phyloP scores from a whole-genome alignment of 2,113 vertebrate genomes.

The Sebastes schlegelii region DNA sequence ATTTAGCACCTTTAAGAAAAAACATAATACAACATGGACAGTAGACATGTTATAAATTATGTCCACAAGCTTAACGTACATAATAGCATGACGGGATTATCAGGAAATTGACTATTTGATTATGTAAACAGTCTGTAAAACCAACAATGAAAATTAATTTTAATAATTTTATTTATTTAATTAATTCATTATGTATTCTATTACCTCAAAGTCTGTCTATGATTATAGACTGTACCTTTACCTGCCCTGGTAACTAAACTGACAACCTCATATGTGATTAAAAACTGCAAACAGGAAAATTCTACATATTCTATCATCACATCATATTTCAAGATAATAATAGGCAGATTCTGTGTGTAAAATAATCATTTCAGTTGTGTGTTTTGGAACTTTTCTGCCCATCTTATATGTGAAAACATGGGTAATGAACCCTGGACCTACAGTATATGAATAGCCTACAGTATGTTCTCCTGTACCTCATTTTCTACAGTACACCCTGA shows the following conservation, averaged over 20 bases:
- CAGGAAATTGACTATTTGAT: neutral
- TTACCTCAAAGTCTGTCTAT: neutral
- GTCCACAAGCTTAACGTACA: neutral
- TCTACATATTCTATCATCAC: constrained; percentile 5
- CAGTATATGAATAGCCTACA: no score
- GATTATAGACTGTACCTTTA: neutral
- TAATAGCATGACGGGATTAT: neutral
- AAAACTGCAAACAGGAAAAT: constrained; percentile 4
- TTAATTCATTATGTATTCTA: neutral
- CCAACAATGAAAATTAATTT: neutral
- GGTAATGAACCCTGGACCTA: no score
- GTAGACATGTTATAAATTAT: neutral
- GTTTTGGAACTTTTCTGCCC: no score
- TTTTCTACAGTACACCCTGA: no score
- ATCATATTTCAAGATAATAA: constrained; percentile 6
- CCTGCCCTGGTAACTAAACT: neutral
- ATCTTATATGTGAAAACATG: no score
- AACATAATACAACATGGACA: neutral
- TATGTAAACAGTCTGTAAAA: neutral
- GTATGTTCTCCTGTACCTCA: no score
- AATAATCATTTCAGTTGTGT: neutral
- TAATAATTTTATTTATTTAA: neutral
- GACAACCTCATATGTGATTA: neutral
- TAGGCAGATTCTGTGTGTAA: neutral
- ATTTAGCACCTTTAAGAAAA: neutral